Evolutionary conservation across 2,113 vertebrate genomes (phyloP).

Genomic region (Dasyprocta punctata): DNA sequence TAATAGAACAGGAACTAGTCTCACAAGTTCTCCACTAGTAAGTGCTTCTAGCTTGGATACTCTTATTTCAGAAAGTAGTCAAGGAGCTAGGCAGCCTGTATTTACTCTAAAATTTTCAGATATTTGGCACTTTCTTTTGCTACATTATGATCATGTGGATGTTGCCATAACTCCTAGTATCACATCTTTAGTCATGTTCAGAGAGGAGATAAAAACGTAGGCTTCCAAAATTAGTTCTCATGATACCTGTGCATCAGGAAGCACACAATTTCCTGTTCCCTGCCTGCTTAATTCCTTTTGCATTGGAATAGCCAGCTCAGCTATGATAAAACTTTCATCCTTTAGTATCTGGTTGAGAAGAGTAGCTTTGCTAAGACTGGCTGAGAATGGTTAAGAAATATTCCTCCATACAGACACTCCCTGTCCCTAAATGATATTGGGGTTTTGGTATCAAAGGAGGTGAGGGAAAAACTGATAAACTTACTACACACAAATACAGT

Average conservation of each 20-base stretch:
- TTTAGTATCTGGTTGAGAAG: neutral
- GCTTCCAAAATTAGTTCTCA: neutral
- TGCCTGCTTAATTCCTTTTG: neutral
- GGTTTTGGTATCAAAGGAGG: neutral
- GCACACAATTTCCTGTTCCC: neutral
- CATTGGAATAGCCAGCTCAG: neutral
- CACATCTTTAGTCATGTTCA: neutral
- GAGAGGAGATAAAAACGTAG: neutral
- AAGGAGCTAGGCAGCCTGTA: accelerated
- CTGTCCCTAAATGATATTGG: neutral
- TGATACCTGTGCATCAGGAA: neutral
- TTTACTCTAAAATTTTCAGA: neutral
- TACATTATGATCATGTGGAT: neutral
- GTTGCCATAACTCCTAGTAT: neutral
- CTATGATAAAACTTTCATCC: neutral
- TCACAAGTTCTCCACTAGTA: neutral
- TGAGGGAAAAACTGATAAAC: neutral
- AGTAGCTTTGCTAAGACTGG: neutral
- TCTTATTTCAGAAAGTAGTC: neutral
- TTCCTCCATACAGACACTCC: neutral
- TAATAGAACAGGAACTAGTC: neutral
- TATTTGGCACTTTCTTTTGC: neutral
- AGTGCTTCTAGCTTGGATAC: neutral
- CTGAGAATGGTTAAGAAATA: neutral
- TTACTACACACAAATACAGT: neutral